Evolutionary conservation across 1,140 invertebrate species (phyloP), one percentile per base, ranked within the genome.

Genomic region (Platorchestia sp.): DNA sequence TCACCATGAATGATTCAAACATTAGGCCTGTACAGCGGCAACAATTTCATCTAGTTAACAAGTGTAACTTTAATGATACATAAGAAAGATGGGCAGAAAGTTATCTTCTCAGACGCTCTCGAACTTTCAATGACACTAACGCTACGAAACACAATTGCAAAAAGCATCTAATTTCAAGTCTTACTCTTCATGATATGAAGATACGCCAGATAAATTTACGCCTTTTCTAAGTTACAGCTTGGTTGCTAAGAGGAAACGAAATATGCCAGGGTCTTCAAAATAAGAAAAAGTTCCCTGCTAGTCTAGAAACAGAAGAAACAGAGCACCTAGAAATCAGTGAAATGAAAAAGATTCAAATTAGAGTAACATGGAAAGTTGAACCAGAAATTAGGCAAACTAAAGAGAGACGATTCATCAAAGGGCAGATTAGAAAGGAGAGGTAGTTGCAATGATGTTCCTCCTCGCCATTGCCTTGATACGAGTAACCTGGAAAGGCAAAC

Each of bases 41-140:
- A 75, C 59, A 36, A 75, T 75, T 75, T 75, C 59, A 75, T 75
- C 59, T 75, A 75, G 59, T 75, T 75, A 75, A 75, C 59, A 75
- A 27, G 47, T 51, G 14, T 75, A 10, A 75, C 36, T 75, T 75
- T 75, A 75, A 75, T 19, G 59, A 75, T 75, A 75, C 27, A 19
- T 75, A 75, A 10, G 59, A 75, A 75, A 75, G 27, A 27, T 10
- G 59, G 59, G 59, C 59, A 10, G 36, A 75, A 75, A 75, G 59
- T 75, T 36, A 36, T 75, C 59, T 75, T 75, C 59, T 22, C 36
- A 22, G 59, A 75, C 59, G 59, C 59, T 22, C 59, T 75, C 27
- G 3, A 75, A 75, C 59, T 75, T 3, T 75, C 27, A 75, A 75
- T 36, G 59, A 75, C 59, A 75, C 59, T 75, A 75, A 75, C 59